phyloP scores from a whole-genome alignment of 1,140 invertebrate genomes.

The Brachionus angularis region DNA sequence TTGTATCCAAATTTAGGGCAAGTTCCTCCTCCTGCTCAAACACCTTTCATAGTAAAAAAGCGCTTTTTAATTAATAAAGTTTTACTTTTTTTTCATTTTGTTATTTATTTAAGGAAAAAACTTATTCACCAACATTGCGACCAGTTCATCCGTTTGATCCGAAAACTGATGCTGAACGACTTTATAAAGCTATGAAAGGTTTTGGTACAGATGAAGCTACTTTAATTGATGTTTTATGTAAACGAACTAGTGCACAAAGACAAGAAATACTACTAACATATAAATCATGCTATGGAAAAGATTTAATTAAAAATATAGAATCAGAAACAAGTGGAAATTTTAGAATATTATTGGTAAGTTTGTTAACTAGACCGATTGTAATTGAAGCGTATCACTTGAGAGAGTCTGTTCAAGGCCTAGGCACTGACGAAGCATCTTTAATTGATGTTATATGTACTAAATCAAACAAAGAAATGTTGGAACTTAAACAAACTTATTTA shows the following conservation, averaged over 20 bases:
- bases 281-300: slow-evolving; percentile 83
- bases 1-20: slow-evolving; percentile 10
- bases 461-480: slow-evolving; percentile 58
- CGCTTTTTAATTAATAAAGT: too few species aligned
- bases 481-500: slow-evolving; percentile 71
- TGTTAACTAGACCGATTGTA: slow-evolving; percentile 52
- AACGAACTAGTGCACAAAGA: slow-evolving; percentile 79
- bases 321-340: slow-evolving; percentile 58
- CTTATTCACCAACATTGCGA: slow-evolving; percentile 49
- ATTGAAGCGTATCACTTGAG: slow-evolving; percentile 55
- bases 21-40: too few species aligned
- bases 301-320: slow-evolving; percentile 56
- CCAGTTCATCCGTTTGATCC: slow-evolving; percentile 53
- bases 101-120: too few species aligned
- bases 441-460: slow-evolving; percentile 65
- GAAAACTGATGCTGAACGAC: slow-evolving; percentile 52
- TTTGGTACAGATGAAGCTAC: slow-evolving; percentile 76
- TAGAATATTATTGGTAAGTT: slow-evolving; percentile 48
- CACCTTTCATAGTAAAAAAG: too few species aligned
- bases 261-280: slow-evolving; percentile 81
- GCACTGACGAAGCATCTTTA: slow-evolving; percentile 62
- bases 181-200: slow-evolving; percentile 58
- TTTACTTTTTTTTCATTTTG: too few species aligned
- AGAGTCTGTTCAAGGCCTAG: slow-evolving; percentile 57
- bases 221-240: slow-evolving; percentile 81